Base-by-base conservation (phyloP, 2,888 invertebrate genomes). In the Drosophila dives region DNA sequence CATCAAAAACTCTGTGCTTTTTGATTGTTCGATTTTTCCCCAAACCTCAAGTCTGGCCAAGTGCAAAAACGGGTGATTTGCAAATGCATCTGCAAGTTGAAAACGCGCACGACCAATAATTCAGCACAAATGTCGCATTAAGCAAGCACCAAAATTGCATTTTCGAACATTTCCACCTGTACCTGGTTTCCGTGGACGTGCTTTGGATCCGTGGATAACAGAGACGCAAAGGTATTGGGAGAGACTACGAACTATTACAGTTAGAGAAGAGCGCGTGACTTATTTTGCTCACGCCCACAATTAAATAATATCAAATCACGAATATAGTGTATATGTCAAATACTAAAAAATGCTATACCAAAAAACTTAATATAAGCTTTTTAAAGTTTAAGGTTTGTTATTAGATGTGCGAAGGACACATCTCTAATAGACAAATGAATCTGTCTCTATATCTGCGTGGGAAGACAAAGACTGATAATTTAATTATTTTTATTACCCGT, bases 201-300 rank as follows among this genome's bases (percentile, higher is more conserved):
- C 92, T 93, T 93, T 91, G 92, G 91, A 90, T 87, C 91, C 88
- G 92, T 92, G 83, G 92, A 91, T 86, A 92, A 92, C 91, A 92
- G 92, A 92, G 92, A 91, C 91, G 92, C 92, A 92, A 93, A 93
- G 93, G 93, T 93, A 92, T 68, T 68, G 66, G 40, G 20, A 50
- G 50, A 42, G 53, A 15, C 63, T 59, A 12, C 23, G 49, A 62
- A 50, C 51, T 58, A 67, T 54, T 55, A 49, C 17, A 64, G 10
- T n/a, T 80, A 71, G 80, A 34, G 80, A 80, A 71, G 77, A 23
- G 34, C n/a, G 15, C 67, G 80, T 80, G 80, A 49, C 7, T 40
- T 26, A 15, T n/a, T 23, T 42, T 32, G 12, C 45, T 61, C 58
- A 80, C 67, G 64, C 62, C 54, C 56, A 48, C 40, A 58, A 17